Evolutionary conservation across 2,113 vertebrate genomes (phyloP), one percentile per base, ranked within the genome.

Genomic region (Melanerpes aurifrons): DNA sequence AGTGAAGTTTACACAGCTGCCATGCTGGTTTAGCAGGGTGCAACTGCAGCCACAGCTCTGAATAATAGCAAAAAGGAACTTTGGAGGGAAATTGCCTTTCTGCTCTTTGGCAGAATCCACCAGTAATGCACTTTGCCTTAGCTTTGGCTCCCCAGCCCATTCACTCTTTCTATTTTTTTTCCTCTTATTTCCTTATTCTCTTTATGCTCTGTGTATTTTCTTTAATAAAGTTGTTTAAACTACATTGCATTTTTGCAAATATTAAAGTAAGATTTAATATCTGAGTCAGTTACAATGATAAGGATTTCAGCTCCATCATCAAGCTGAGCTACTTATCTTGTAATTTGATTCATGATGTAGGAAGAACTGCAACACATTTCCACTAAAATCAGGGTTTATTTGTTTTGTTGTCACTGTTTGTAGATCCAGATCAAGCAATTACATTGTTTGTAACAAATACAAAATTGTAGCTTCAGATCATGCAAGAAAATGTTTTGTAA

Each of bases 1-100:
- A 90, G 53, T 77, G 50, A 47, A 92, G 69, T 95, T 96, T 95
- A 56, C 74, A 87, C 84, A 95, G 91, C 87, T 96, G 82, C 75
- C 43, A 67, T 3, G 1, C 24, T 85, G 62, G 20, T 90, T 94
- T 91, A 92, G 59, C 22, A 71, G 58, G 43, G 73, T 73, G n/a
- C 2, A 1, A 67, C 57, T 54, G 75, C 56, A 73, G 37, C 71
- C 73, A 64, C 67, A 67, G 73, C 29, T 90, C 70, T 62, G 56
- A 85, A 74, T 67, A 79, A 76, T 0, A 89, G 47, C 9, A 86
- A 87, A 92, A 89, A 26, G 81, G 69, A 88, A 69, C 11, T 81
- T 54, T 76, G 83, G 63, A 80, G 37, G 37, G 57, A 89, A 92
- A 66, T 7, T 71, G 37, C 31, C 62, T 81, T 84, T 91, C 56